phyloP scores from a whole-genome alignment of 2,113 vertebrate genomes.

The Eleginops maclovinus region DNA sequence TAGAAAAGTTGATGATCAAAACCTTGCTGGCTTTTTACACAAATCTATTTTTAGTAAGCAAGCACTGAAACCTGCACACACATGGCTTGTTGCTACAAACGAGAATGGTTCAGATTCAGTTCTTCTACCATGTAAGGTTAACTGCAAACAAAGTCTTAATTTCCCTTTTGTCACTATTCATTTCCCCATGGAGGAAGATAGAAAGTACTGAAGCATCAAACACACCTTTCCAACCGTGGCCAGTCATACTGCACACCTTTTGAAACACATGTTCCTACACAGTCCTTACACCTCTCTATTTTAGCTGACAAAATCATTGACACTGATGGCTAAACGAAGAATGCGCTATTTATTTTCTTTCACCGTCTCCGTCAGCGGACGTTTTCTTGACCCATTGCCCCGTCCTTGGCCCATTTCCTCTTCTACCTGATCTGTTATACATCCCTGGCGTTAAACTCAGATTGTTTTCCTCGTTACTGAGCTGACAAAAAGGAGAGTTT shows the following conservation, averaged over 20 bases:
- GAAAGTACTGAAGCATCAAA: constrained; percentile 22
- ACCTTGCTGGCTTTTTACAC: constrained; percentile 34
- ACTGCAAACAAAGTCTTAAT: constrained; percentile 38
- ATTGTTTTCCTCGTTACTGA: constrained; percentile 4
- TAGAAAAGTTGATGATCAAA: constrained; percentile 2
- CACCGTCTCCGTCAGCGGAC: background rate
- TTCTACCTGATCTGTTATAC: constrained; percentile 6
- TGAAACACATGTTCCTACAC: no score
- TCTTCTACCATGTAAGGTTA: constrained; percentile 27
- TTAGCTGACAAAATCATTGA: constrained; percentile 13
- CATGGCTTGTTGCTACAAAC: background rate
- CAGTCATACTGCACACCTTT: no score
- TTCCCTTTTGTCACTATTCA: constrained; percentile 46
- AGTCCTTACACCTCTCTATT: constrained; percentile 2
- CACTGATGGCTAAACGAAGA: constrained; percentile 1
- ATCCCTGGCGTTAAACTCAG: background rate
- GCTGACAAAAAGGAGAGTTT: constrained; percentile 2
- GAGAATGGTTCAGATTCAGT: background rate
- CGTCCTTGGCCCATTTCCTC: constrained; percentile 12
- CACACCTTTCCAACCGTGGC: background rate
- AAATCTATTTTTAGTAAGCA: constrained; percentile 34
- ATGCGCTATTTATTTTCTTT: constrained; percentile 1
- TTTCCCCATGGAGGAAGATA: constrained; percentile 33
- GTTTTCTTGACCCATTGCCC: constrained; percentile 16
- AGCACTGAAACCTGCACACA: background rate